Evolutionary conservation across 1,140 invertebrate genomes (phyloP), one percentile per base, ranked within the genome.

Genomic region (Centruroides sculpturatus): DNA sequence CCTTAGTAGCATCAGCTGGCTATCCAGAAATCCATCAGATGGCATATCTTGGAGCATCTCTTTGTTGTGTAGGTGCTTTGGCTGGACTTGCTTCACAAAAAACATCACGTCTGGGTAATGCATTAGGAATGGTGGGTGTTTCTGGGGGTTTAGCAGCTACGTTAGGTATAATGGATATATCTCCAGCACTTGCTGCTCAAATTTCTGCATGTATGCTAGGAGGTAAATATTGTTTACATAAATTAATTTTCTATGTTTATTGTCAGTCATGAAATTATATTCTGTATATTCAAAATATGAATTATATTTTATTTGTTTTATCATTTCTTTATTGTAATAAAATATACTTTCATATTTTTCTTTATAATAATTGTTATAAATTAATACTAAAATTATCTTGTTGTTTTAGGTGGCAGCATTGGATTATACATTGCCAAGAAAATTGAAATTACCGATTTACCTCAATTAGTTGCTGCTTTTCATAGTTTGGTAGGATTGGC

Each of bases 391-490:
- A 23, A 23, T 23, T 23, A 23, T 54, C 7, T 46, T 56, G 6
- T 56, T 47, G 5, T 50, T 46, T 35, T 62, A 64, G 69, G 85
- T 47, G 85, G 84, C 11, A 73, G 76, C 11, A 68, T 87, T 49
- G 85, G 85, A 5, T 76, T 83, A 11, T 68, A 79, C 8, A 86
- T 89, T 66, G 88, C 87, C 35, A 88, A 87, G 73, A 81, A 81
- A 67, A 85, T 91, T 66, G 83, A 91, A 74, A 92, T 94, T 55
- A 90, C 89, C 5, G 88, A 92, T 72, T 74, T 92, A 55, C 90
- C 89, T 34, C 90, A 94, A 77, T 79, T 93, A 54, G 90, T 93
- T 13, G 90, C 89, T 64, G 85, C 83, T 55, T 93, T 92, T 74
- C 90, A 93, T 76, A 89, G 85, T 71, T 77, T 92, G 70, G 89